Conservation (phyloP, 2,888 invertebrate species). For the Heliconius sara region DNA sequence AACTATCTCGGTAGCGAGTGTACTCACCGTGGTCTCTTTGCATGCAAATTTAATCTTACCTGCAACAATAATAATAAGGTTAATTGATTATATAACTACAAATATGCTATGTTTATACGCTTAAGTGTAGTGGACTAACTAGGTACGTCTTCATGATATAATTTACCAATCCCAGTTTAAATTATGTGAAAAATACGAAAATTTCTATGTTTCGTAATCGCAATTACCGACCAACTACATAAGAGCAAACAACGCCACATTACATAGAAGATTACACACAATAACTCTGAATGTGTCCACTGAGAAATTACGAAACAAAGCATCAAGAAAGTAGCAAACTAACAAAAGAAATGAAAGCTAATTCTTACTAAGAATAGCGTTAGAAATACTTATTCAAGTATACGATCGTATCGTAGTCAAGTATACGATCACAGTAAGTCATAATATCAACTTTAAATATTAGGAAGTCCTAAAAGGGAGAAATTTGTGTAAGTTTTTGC, state of each 20-base stretch:
- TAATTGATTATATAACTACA: conserved; percentile 46
- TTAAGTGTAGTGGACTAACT: conserved; percentile 38
- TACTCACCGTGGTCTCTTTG: conserved; percentile 60
- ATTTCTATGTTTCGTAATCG: conserved; percentile 67
- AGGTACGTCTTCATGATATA: conserved; percentile 38
- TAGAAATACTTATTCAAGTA: conserved; percentile 45
- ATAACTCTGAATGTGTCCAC: conserved; percentile 62
- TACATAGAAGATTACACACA: conserved; percentile 73
- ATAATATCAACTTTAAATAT: conserved; percentile 52
- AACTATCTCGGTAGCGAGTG: conserved; percentile 52
- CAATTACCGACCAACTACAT: conserved; percentile 68
- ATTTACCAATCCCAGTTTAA: conserved; percentile 37
- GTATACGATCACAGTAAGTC: conserved; percentile 40
- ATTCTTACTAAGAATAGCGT: conserved; percentile 63
- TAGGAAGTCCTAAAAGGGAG: conserved; percentile 48
- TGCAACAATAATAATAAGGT: conserved; percentile 65
- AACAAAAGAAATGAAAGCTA: conserved; percentile 73
- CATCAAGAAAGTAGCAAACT: conserved; percentile 70
- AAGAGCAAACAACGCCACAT: conserved; percentile 65
- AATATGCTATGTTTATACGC: conserved; percentile 22
- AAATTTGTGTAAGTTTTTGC: conserved; percentile 26
- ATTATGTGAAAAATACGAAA: conserved; percentile 62
- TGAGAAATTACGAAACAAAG: conserved; percentile 77
- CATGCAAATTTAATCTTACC: conserved; percentile 64
- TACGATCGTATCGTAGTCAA: conserved; percentile 30